phyloP scores from a whole-genome alignment of 2,797 vertebrate genomes.

The Malacoraja senta region DNA sequence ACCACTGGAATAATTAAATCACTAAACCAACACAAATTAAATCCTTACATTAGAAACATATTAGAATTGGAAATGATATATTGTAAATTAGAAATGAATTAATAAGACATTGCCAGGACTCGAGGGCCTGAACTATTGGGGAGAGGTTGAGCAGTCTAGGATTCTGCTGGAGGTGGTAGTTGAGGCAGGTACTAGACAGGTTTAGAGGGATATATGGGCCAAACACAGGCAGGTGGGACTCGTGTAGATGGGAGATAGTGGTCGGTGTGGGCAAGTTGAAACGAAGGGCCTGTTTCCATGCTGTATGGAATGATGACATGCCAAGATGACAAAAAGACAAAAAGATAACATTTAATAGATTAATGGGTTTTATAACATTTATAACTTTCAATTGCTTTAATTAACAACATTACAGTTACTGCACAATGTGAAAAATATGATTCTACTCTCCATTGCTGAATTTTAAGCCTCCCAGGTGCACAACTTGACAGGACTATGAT shows the following conservation, averaged over 20 bases:
- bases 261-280: too few species aligned
- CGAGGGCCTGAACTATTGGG: too few species aligned
- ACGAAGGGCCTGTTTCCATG: too few species aligned
- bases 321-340: not conserved
- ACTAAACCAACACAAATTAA: not conserved
- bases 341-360: not conserved
- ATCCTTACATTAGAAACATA: not conserved
- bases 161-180: too few species aligned
- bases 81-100: not conserved
- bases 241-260: too few species aligned
- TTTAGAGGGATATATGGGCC: too few species aligned
- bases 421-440: not conserved
- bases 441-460: not conserved
- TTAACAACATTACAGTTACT: not conserved
- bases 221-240: too few species aligned
- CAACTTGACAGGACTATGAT: not conserved
- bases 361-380: not conserved
- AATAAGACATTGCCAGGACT: not conserved
- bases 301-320: too few species aligned
- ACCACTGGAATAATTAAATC: not conserved
- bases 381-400: not conserved
- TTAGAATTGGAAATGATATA: too few species aligned
- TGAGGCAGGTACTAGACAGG: too few species aligned
- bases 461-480: not conserved
- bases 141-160: too few species aligned